Evolutionary conservation across 2,113 vertebrate genomes (phyloP).

Genomic region (Varanus komodoensis): DNA sequence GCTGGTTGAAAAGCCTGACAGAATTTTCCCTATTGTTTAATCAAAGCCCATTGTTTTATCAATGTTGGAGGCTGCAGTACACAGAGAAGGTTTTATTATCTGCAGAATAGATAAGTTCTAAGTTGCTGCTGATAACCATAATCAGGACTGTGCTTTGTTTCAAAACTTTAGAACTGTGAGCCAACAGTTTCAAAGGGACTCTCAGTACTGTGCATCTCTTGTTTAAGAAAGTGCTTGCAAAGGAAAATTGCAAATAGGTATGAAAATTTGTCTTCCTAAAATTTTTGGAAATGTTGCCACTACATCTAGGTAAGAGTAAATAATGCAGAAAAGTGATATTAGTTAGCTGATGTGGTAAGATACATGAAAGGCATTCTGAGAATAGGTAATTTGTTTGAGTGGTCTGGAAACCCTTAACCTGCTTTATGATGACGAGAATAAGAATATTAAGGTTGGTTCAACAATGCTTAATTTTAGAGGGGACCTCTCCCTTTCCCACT

Average conservation of each 20-base stretch:
- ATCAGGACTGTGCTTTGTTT: not conserved
- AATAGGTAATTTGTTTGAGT: not conserved
- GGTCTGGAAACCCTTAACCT: not conserved
- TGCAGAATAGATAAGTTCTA: not conserved
- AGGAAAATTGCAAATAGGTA: not conserved
- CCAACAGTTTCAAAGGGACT: not conserved
- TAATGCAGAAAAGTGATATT: not conserved
- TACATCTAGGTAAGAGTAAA: not conserved
- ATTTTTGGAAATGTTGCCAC: not conserved
- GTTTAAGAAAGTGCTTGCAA: not conserved
- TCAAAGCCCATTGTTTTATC: not conserved
- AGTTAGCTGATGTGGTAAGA: slow-evolving; percentile 5
- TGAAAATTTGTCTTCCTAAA: not conserved
- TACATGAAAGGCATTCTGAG: not conserved
- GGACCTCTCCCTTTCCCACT: not conserved
- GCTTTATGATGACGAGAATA: not conserved
- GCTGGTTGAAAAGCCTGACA: not conserved
- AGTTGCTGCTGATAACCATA: not conserved
- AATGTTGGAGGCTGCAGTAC: not conserved
- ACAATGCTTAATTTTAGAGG: not conserved
- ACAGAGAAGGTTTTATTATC: not conserved
- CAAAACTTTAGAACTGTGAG: not conserved
- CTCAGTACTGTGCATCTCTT: not conserved
- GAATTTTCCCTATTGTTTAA: not conserved
- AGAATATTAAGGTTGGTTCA: not conserved